Evolutionary conservation across 2,888 invertebrate genomes (phyloP), one percentile per base, ranked within the genome.

Genomic region (Lampropteryx suffumata): DNA sequence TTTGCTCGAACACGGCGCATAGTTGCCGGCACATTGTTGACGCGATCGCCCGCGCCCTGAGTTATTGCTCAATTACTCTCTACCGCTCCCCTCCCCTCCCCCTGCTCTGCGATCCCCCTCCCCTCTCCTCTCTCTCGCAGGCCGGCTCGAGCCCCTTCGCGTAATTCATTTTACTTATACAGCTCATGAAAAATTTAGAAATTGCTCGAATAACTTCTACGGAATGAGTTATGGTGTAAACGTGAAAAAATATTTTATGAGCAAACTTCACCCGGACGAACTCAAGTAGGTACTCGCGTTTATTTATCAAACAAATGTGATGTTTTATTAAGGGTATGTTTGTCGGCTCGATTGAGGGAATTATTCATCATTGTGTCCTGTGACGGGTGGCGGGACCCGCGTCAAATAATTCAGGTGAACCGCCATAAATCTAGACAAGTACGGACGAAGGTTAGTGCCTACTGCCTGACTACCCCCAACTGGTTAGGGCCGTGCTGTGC

Each of bases 131-230:
- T 21, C 37, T 27, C 26, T 33, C 32, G 17, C 39, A 34, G 28
- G 41, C 32, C 26, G 17, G 26, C 41, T 48, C 29, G 11, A 47
- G 46, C 46, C 35, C 28, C 45, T 45, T 32, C 35, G 34, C 41
- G 40, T 48, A 48, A 57, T 60, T 57, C 57, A 58, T 61, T 55
- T 58, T 58, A 61, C 54, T 58, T 56, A 56, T 48, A 61, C 56
- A 61, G 52, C 56, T 58, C 56, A 61, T 61, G 53, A 61, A 61
- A 61, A 58, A 58, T 58, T 60, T 58, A 58, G 58, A 61, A 61
- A 58, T 56, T 61, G 58, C 55, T 44, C 58, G 56, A 50, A 56
- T 58, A 58, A 55, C 55, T 61, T 56, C 26, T 30, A 43, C 48
- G 32, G 50, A 29, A 41, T 61, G 54, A 58, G 47, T 58, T 50